Evolutionary conservation across 2,888 invertebrate species (phyloP).

Genomic region (Drosophila helvetica): DNA sequence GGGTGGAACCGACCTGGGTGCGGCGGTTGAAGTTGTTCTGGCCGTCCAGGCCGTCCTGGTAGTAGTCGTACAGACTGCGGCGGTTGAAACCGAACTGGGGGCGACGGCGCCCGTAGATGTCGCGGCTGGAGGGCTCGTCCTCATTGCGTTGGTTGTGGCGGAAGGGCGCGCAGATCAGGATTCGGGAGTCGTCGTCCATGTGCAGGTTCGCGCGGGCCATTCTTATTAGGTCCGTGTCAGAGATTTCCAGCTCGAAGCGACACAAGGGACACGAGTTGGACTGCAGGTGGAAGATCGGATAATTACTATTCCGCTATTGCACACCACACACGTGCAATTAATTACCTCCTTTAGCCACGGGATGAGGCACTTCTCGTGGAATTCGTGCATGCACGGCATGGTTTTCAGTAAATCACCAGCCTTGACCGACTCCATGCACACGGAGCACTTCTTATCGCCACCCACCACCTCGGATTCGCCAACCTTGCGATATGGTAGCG

Average conservation of each 20-base stretch:
- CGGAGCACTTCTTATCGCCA: slow-evolving; percentile 88
- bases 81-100: no score
- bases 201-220: no score
- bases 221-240: no score
- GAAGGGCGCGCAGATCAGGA: no score
- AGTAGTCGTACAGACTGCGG: no score
- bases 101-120: no score
- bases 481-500: slow-evolving; percentile 86
- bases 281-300: slow-evolving; percentile 83
- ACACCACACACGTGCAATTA: not conserved
- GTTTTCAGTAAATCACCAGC: slow-evolving; percentile 87
- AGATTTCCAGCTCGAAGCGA: slow-evolving; percentile 87
- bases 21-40: slow-evolving; percentile 89
- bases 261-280: slow-evolving; percentile 96
- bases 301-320: not conserved
- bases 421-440: slow-evolving; percentile 87
- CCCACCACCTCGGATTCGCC: slow-evolving; percentile 83
- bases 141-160: no score
- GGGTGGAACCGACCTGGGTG: no score
- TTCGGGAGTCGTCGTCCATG: no score
- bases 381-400: slow-evolving; percentile 92
- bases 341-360: slow-evolving; percentile 92
- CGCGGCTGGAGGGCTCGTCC: no score
- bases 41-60: slow-evolving; percentile 88
- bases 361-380: slow-evolving; percentile 91